These are phyloP conservation scores for Aphelenchoides bicaudatus DNA, from an alignment of 2,888 invertebrate species.

Conservation along the genomic window DNA sequence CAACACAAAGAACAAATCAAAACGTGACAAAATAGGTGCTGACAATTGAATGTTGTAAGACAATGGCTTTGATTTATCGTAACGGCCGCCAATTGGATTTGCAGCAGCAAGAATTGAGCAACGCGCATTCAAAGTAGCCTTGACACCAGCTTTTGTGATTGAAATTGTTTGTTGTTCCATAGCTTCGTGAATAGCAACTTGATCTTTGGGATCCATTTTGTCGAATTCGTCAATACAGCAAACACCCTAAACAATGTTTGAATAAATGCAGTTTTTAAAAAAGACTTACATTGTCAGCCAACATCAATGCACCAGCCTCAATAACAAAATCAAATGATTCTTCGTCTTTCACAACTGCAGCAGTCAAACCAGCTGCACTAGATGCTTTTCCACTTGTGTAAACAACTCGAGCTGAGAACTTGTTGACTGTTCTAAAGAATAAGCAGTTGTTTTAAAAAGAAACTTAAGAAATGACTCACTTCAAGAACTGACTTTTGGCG, in stretches of 20 bases:
- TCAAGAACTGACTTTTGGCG: constrained; percentile 92
- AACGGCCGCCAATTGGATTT: constrained; percentile 93
- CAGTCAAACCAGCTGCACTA: constrained; percentile 88
- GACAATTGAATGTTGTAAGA: constrained; percentile 68
- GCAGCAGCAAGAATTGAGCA: constrained; percentile 97
- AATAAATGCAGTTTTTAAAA: constrained; percentile 12
- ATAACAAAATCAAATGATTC: constrained; percentile 98
- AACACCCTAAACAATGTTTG: constrained; percentile 35
- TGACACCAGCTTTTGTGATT: constrained; percentile 73
- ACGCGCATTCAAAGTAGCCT: constrained; percentile 92
- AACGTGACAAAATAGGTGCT: constrained; percentile 97
- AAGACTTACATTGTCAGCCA: constrained; percentile 80
- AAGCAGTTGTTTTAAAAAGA: not conserved
- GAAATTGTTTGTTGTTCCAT: constrained; percentile 99
- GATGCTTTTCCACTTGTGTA: constrained; percentile 99
- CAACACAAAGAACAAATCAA: constrained; percentile 95
- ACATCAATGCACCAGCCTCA: constrained; percentile 98
- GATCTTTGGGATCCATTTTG: constrained; percentile 95
- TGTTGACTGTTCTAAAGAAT: constrained; percentile 68
- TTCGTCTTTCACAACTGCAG: constrained; percentile 95
- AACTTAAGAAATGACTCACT: constrained; percentile 66
- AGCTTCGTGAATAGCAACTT: constrained; percentile 98
- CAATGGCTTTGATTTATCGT: constrained; percentile 68
- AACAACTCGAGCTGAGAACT: constrained; percentile 89
- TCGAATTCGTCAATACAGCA: constrained; percentile 99